Evolutionary conservation across 2,797 vertebrate species (phyloP).

Genomic region (Choloepus didactylus): DNA sequence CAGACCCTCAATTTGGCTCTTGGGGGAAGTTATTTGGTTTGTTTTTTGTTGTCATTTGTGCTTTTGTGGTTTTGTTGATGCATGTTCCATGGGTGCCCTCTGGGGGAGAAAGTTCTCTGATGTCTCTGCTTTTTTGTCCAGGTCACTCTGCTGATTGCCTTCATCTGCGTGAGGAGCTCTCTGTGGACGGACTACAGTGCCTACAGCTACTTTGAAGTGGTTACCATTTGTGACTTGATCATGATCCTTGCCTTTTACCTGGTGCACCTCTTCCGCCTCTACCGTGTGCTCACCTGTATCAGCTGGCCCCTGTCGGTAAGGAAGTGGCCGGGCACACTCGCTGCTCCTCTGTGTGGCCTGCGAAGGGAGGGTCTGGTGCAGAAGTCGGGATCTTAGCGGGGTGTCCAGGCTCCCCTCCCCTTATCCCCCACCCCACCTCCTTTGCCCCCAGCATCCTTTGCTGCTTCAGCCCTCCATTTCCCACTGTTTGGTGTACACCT

Average conservation of each 20-base stretch:
- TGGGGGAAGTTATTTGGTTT: background rate
- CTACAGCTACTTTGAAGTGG: slow-evolving; percentile 94
- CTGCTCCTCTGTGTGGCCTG: too few relatives aligned
- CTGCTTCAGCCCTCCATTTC: background rate
- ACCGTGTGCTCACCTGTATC: slow-evolving; percentile 93
- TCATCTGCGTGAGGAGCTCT: slow-evolving; percentile 91
- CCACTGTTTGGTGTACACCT: background rate
- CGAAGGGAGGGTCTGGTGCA: rapidly evolving
- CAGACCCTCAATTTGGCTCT: rapidly evolving
- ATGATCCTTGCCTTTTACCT: slow-evolving; percentile 94
- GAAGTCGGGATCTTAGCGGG: background rate
- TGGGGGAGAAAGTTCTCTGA: background rate
- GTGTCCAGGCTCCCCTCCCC: background rate
- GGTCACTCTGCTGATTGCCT: slow-evolving; percentile 92
- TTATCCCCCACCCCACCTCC: rapidly evolving
- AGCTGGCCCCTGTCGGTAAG: slow-evolving; percentile 96
- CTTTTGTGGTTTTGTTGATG: background rate
- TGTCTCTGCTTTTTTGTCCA: slow-evolving; percentile 79
- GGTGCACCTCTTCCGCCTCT: slow-evolving; percentile 93
- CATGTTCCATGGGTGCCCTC: rapidly evolving
- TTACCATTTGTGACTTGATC: slow-evolving; percentile 93
- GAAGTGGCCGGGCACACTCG: background rate
- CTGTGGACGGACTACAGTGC: slow-evolving; percentile 87
- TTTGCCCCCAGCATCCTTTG: background rate
- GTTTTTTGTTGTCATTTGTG: background rate